phyloP scores from a whole-genome alignment of 2,888 invertebrate genomes.

The Stegana nigrithorax region DNA sequence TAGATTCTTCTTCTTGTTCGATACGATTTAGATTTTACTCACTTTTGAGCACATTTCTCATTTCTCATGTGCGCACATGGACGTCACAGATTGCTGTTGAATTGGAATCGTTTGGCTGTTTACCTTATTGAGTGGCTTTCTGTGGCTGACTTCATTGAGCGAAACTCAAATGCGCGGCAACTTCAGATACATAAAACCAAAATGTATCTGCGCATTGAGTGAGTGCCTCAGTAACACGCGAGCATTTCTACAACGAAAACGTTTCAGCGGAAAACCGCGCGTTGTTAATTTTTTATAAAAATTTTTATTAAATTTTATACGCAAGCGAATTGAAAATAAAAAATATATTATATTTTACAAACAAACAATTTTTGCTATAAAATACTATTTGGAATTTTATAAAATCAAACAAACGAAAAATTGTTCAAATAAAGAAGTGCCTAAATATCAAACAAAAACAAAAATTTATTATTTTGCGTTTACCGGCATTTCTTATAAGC shows the following conservation, averaged over 20 bases:
- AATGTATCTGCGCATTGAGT: constrained; percentile 62
- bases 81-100: too few relatives aligned
- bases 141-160: neutral
- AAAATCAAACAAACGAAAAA: constrained; percentile 13
- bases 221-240: constrained; percentile 64
- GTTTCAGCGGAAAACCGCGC: constrained; percentile 41
- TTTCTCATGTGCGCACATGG: too few relatives aligned
- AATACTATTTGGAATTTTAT: neutral
- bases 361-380: constrained; percentile 10
- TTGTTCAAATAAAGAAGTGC: constrained; percentile 28
- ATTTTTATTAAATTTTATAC: neutral
- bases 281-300: constrained; percentile 12
- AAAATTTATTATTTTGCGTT: constrained; percentile 32
- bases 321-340: neutral
- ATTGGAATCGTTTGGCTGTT: too few relatives aligned
- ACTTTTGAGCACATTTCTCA: too few relatives aligned
- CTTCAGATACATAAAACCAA: constrained; percentile 36
- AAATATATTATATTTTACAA: neutral
- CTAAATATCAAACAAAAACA: constrained; percentile 1
- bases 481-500: constrained; percentile 41
- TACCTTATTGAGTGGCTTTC: too few relatives aligned
- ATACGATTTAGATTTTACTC: too few relatives aligned
- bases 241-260: constrained; percentile 56
- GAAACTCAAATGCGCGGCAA: constrained; percentile 43
- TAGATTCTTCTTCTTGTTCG: too few relatives aligned